These are phyloP conservation scores for Xylocampa areola DNA, from an alignment of 2,888 invertebrate genomes.

Conservation along the genomic window DNA sequence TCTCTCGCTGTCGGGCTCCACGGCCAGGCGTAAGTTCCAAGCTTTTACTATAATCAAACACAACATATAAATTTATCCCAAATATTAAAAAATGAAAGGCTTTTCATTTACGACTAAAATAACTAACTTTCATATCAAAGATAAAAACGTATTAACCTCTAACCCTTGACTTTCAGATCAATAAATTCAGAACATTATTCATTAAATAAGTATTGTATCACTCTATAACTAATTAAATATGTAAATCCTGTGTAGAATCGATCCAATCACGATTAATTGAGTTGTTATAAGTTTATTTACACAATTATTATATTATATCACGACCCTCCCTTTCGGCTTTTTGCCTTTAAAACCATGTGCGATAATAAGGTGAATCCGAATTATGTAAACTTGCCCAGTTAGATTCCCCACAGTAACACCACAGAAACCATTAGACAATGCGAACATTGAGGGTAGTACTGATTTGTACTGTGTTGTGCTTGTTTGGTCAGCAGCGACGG, in stretches of 20 bases:
- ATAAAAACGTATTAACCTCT: slow-evolving; percentile 12
- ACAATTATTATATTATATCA: slow-evolving; percentile 52
- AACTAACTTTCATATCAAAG: slow-evolving; percentile 2
- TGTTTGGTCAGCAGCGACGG: slow-evolving; percentile 90
- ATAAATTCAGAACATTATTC: slow-evolving; percentile 31
- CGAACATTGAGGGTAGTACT: slow-evolving; percentile 85
- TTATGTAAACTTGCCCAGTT: slow-evolving; percentile 62
- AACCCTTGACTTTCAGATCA: slow-evolving; percentile 34
- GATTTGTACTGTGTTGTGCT: slow-evolving; percentile 88
- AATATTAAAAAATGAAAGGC: slow-evolving; percentile 15
- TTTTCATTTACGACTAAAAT: slow-evolving; percentile 11
- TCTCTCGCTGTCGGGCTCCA: slow-evolving; percentile 93
- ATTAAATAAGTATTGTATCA: slow-evolving; percentile 29
- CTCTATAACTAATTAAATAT: slow-evolving; percentile 22
- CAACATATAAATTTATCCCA: slow-evolving; percentile 17
- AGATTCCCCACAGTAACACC: slow-evolving; percentile 68
- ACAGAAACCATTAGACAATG: slow-evolving; percentile 72
- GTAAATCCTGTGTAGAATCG: slow-evolving; percentile 35
- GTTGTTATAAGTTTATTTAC: slow-evolving; percentile 53
- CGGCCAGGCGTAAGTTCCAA: slow-evolving; percentile 92
- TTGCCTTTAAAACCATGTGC: slow-evolving; percentile 60
- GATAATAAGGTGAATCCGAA: slow-evolving; percentile 61
- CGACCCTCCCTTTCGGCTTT: slow-evolving; percentile 50
- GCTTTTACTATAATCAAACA: slow-evolving; percentile 18
- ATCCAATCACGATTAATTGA: slow-evolving; percentile 37